Evolutionary conservation across 2,888 invertebrate genomes (phyloP), one percentile per base, ranked within the genome.

Genomic region (Schrankia costaestrigalis): DNA sequence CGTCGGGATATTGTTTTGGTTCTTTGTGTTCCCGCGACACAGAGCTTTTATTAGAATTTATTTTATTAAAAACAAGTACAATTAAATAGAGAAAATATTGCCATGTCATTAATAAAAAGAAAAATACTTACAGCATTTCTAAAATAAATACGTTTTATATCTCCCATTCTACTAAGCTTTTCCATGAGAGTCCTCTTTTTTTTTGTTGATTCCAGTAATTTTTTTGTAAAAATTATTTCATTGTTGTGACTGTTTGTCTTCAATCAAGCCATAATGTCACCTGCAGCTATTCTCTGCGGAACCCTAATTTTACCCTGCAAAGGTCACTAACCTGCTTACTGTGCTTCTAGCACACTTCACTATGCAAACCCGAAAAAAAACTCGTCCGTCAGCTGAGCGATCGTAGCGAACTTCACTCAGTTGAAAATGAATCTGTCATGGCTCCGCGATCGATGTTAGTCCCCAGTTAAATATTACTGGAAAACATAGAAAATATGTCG

Each of bases 341-440:
- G 33, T 36, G 34, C 50, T 48, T 35, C 32, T 33, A 38, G 53
- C 74, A 63, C 71, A 72, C 78, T 83, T 85, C 83, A 73, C 52
- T 41, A 34, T 42, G 48, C 47, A 46, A 60, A 60, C 59, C 56
- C 58, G 66, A 71, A 79, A 77, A 78, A 78, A 78, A 76, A 67
- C 60, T 70, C 50, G 59, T 47, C 80, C 77, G 84, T 86, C 86
- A 86, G 86, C 86, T 86, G 86, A 75, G 86, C 78, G 74, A 72
- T 34, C 56, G 70, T 55, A 27, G 63, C 78, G 46, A 60, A 76
- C 77, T 86, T 86, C 84, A 73, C 53, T 63, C 70, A 70, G 74
- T 77, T 62, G 76, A 82, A 77, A 79, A 68, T 66, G 67, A 68
- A 75, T 70, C 84, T 85, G 85, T 84, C 86, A 86, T 86, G 86